phyloP scores from a whole-genome alignment of 2,797 vertebrate genomes.

The Melanotaenia parkinsoni region DNA sequence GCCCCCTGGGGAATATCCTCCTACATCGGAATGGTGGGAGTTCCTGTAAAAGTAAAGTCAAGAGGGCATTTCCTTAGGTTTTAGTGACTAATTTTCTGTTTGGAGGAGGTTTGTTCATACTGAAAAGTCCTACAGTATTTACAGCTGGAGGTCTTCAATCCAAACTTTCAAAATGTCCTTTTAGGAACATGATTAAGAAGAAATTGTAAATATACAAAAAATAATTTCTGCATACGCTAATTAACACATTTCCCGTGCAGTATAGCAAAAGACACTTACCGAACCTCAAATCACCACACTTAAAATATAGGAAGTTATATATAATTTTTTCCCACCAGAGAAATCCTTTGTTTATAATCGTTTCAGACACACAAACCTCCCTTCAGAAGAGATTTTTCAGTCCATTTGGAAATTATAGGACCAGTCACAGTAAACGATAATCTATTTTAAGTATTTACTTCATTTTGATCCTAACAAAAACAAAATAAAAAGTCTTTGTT shows the following conservation, averaged over 20 bases:
- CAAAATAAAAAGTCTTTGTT: conserved; percentile 6
- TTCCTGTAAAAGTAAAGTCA: conserved; percentile 33
- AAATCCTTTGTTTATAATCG: conserved; percentile 17
- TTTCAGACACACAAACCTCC: conserved; percentile 28
- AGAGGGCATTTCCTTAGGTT: conserved; percentile 52
- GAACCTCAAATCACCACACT: conserved; percentile 15
- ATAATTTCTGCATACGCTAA: conserved; percentile 16
- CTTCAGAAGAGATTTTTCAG: conserved; percentile 11
- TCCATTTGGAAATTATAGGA: conserved; percentile 6
- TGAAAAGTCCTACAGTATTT: not conserved
- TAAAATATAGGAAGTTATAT: conserved; percentile 37
- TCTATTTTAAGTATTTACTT: conserved; percentile 6
- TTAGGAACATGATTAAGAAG: conserved; percentile 26
- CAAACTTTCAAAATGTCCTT: conserved; percentile 54
- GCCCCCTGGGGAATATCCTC: conserved; percentile 65
- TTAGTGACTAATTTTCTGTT: conserved; percentile 37
- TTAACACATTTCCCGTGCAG: conserved; percentile 29
- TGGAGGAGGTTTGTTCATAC: conserved; percentile 11
- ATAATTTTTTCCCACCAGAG: conserved; percentile 19
- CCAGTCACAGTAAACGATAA: conserved; percentile 8
- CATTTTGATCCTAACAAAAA: conserved; percentile 20
- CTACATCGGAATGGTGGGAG: conserved; percentile 56
- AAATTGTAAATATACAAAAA: not conserved
- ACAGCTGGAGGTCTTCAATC: conserved; percentile 28
- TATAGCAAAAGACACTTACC: conserved; percentile 21